Base-by-base conservation (phyloP, 2,797 vertebrate species). In the Semotilus atromaculatus region DNA sequence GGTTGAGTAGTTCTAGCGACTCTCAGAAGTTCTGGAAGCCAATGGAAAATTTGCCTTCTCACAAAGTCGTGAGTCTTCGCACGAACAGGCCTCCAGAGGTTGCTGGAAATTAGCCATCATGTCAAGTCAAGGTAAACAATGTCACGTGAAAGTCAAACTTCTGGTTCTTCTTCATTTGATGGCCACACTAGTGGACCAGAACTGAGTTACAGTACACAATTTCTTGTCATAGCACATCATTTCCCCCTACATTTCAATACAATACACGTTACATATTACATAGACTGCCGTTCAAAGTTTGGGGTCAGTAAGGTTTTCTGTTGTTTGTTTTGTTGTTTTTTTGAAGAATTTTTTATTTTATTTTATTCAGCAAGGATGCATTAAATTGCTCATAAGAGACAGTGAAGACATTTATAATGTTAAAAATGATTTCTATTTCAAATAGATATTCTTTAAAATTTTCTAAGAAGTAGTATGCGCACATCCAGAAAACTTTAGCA, bases 31-130 rank as follows among this genome's bases (percentile, higher is more conserved):
- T 79, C 45, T 40, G 51, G n/a, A 58, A 43, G 19, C 14, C 10
- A 18, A 45, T 53, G 73, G 73, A 86, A 86, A 86, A 86, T 79
- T 14, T 78, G 36, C 58, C 36, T 67, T 80, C 76, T 73, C 26
- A 43, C 73, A 34, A n/a, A 81, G 72, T 21, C 36, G 10, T 83
- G 76, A 86, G 36, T 21, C 51, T 62, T 53, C 7, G 66, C 74
- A 86, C 60, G 55, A 72, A 78, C 74, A 79, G 55, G 7, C 53
- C 53, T 72, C n/a, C 23, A 19, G 7, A 51, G 45, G 9, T 78
- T 62, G 4, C 55, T 75, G 36, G 67, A 82, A 77, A 60, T 51
- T 9, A 71, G 45, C 16, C 11, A 26, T 43, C 13, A 23, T 58
- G 26, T 77, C 34, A 70, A 51, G 23, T 74, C 38, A 48, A 82